Conservation (phyloP, 2,113 vertebrate genomes). For the Trinectes maculatus region DNA sequence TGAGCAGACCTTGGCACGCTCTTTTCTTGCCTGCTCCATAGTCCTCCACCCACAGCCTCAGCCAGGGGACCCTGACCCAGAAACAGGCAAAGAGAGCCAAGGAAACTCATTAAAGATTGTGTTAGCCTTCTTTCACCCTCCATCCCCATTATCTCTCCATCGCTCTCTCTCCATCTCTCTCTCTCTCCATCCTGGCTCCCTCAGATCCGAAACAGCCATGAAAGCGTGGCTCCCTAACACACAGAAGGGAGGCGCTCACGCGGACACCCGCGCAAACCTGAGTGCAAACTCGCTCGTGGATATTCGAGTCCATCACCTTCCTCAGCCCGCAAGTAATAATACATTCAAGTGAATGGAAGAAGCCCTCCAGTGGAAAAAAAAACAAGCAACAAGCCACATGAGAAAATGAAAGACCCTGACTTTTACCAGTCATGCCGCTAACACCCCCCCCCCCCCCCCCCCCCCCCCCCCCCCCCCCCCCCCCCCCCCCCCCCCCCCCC, state of each 20-base stretch:
- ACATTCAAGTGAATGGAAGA: constrained; percentile 67
- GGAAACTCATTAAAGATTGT: constrained; percentile 77
- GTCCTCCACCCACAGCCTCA: constrained; percentile 71
- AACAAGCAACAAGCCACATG: constrained; percentile 60
- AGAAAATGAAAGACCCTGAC: constrained; percentile 61
- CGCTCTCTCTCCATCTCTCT: constrained; percentile 65
- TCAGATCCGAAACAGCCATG: constrained; percentile 76
- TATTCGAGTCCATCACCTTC: constrained; percentile 71
- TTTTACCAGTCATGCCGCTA: constrained; percentile 44
- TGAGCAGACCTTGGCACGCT: constrained; percentile 52
- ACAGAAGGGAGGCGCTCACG: constrained; percentile 38
- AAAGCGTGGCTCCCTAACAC: constrained; percentile 59
- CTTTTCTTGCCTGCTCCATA: constrained; percentile 46
- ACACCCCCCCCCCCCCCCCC: background rate
- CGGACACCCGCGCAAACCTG: constrained; percentile 7
- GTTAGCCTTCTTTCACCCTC: constrained; percentile 72
- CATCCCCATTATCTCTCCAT: constrained; percentile 73
- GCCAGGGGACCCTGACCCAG: constrained; percentile 78
- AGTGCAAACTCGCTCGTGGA: constrained; percentile 45
- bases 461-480: constrained; percentile 3
- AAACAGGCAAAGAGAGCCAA: constrained; percentile 71
- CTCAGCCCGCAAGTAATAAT: constrained; percentile 64
- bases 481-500: background rate
- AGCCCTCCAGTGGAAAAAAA: constrained; percentile 51
- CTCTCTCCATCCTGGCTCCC: constrained; percentile 60